Base-by-base conservation (phyloP, 1,140 invertebrate genomes). In the Drosophila guanche region DNA sequence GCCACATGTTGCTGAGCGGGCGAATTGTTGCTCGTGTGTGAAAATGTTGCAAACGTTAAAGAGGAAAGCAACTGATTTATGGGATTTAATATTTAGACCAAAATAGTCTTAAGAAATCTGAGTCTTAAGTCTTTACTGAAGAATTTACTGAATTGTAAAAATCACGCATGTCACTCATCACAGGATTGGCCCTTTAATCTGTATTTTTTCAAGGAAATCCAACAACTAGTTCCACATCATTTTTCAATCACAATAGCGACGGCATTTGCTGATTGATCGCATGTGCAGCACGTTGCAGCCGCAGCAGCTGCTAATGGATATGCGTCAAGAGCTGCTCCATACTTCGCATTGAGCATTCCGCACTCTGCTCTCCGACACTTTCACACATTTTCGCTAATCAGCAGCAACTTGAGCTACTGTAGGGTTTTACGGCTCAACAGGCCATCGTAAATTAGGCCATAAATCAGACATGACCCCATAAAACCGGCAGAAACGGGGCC, bases 371-470 rank as follows among this genome's bases (percentile, higher is more conserved):
- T 48, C 46, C 48, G 52, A 43, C 73, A 74, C 69, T 88, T 86
- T 88, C 83, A 88, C 83, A 88, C 83, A 66, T 88, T 88, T 88
- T 72, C 60, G 79, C 84, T 88, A 79, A 83, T 88, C 79, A 88
- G 77, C 54, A 50, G 43, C 76, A 59, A 61, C 48, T 70, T 48
- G 40, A 51, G 79, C 83, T 88, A 89, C 83, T 76, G 83, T 69
- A 47, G 45, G 59, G 42, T 55, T 75, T 76, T 76, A 76, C 72
- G 55, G 46, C 62, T 51, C 71, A 60, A 50, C 61, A 52, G 61
- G 48, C 50, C 62, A 76, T 59, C 71, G 72, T 75, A 76, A 76
- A 76, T 73, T 73, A 72, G 72, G 72, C 51, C 71, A 68, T 76
- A 76, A 71, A 76, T 65, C 66, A 57, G 62, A 45, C 43, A 76